These are phyloP conservation scores for Branchellion lobata DNA, from an alignment of 2,888 invertebrate species.

Conservation along the genomic window DNA sequence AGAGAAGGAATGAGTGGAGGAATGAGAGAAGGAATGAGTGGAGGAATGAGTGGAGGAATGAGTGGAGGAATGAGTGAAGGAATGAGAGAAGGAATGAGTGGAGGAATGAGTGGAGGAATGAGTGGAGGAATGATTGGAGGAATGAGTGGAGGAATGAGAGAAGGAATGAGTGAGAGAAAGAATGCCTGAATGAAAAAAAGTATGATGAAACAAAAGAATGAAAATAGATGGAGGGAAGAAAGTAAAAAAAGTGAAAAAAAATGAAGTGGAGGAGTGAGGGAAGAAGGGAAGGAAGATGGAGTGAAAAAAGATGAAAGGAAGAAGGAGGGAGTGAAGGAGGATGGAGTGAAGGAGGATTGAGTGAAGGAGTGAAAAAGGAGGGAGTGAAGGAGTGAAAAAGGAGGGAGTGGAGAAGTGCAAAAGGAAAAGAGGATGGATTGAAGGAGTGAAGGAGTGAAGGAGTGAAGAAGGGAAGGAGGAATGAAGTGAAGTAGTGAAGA, in stretches of 20 bases:
- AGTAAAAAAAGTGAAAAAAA: slow-evolving; percentile 31
- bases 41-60: not conserved
- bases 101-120: not conserved
- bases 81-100: not conserved
- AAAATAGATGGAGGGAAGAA: slow-evolving; percentile 12
- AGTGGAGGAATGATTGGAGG: not conserved
- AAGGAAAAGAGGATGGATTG: not conserved
- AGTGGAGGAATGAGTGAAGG: not conserved
- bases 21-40: not conserved
- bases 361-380: not conserved
- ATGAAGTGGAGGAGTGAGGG: slow-evolving; percentile 18
- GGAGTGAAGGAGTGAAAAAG: not conserved
- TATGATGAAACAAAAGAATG: not conserved
- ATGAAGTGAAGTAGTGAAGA: no score
- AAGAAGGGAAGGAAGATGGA: no score
- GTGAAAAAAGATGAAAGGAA: no score
- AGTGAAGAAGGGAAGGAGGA: not conserved
- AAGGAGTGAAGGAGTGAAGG: not conserved
- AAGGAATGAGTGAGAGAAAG: not conserved
- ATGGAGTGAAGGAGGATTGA: slow-evolving; percentile 2
- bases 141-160: not conserved
- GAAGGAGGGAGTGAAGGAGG: slow-evolving; percentile 24
- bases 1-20: not conserved
- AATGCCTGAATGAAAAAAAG: not conserved
- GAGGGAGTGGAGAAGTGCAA: not conserved